phyloP scores from a whole-genome alignment of 2,113 vertebrate genomes.

The Corapipo altera region DNA sequence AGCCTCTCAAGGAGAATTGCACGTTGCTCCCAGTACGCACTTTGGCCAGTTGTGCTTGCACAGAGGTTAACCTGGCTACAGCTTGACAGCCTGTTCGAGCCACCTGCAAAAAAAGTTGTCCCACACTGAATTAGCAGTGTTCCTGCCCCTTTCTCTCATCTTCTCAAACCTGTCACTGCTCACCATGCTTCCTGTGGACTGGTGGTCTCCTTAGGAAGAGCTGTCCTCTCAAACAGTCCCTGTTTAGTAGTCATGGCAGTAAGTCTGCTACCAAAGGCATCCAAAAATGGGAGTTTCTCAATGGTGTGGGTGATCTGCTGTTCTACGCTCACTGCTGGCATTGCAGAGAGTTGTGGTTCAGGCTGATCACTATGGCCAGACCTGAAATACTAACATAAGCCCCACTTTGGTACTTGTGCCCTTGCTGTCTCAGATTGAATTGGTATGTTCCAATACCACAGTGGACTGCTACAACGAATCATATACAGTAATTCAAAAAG shows the following conservation, averaged over 20 bases:
- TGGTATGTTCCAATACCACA: background rate
- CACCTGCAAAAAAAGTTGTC: background rate
- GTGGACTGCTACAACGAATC: background rate
- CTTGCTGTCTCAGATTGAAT: background rate
- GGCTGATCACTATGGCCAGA: background rate
- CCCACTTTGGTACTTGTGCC: background rate
- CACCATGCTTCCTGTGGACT: background rate
- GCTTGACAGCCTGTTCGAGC: background rate
- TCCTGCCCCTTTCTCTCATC: background rate
- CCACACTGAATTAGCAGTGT: background rate
- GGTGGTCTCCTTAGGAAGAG: background rate
- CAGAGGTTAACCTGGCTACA: background rate
- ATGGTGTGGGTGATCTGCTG: background rate
- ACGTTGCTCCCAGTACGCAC: background rate
- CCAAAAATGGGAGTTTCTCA: background rate
- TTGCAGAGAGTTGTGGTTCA: background rate
- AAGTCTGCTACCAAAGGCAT: background rate
- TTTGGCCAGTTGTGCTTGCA: background rate
- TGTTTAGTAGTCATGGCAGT: background rate
- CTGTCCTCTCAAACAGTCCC: background rate
- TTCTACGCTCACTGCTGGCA: background rate
- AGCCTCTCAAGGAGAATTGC: background rate
- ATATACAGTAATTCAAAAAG: background rate
- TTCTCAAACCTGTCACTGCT: rapidly evolving
- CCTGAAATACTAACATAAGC: background rate